Percentiles rank a stretch among this genome's conserved stretches.
Conservation (phyloP, 2,888 invertebrate species). For the Troides aeacus region DNA sequence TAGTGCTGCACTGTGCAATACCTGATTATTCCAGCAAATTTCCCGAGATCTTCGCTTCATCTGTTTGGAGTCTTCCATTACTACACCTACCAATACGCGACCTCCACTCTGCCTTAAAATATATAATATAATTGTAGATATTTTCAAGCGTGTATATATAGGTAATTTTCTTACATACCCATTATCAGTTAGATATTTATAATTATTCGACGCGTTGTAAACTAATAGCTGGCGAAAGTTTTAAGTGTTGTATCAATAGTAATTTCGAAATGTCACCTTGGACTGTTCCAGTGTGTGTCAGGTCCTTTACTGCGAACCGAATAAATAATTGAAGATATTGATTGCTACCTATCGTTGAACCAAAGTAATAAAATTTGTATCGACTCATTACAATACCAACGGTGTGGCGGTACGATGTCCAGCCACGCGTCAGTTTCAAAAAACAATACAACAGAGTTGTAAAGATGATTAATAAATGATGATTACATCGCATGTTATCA, state of each 20-base stretch:
- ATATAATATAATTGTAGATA: too few relatives aligned
- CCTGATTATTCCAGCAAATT: too few relatives aligned
- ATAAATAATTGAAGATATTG: slow-evolving; percentile 47
- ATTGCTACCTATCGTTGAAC: slow-evolving; percentile 39
- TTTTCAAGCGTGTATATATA: background rate
- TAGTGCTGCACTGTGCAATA: too few relatives aligned
- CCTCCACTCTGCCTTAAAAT: too few relatives aligned
- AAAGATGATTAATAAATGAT: background rate
- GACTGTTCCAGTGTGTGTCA: slow-evolving; percentile 33
- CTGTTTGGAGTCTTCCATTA: too few relatives aligned
- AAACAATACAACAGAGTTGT: background rate
- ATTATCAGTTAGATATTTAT: background rate
- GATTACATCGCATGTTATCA: too few relatives aligned
- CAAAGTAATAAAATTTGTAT: slow-evolving; percentile 40
- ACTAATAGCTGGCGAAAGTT: slow-evolving; percentile 7
- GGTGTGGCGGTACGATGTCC: background rate
- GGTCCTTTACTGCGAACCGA: slow-evolving; percentile 39
- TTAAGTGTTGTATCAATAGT: slow-evolving; percentile 16
- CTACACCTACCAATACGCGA: too few relatives aligned
- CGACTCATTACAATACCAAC: slow-evolving; percentile 28
- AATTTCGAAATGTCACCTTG: slow-evolving; percentile 35
- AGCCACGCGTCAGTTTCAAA: background rate
- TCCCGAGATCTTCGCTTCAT: too few relatives aligned
- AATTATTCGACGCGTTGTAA: background rate
- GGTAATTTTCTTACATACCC: background rate